A percentile compares a stretch with the other conserved stretches of the same genome.
phyloP scores from a whole-genome alignment of 2,797 vertebrate genomes.

The Enteromius viviparus region DNA sequence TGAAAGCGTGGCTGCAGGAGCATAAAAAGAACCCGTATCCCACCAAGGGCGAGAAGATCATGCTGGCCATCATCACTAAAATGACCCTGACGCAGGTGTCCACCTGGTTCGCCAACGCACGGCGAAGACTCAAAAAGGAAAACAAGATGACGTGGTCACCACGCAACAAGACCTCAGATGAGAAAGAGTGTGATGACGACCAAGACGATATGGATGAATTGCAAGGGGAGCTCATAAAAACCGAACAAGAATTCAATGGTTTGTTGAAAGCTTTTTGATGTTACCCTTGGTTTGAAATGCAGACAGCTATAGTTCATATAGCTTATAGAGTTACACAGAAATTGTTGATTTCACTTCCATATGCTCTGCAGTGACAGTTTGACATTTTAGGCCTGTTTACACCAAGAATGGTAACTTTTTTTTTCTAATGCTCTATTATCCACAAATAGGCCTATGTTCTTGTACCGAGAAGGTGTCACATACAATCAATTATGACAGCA shows the following conservation, averaged over 20 bases:
- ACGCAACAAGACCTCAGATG: conserved; percentile 90
- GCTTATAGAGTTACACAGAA: neutral
- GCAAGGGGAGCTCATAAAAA: conserved; percentile 85
- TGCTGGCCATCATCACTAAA: conserved; percentile 88
- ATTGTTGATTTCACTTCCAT: neutral
- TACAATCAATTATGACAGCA: neutral
- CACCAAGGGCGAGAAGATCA: conserved; percentile 90
- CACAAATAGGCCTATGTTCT: neutral
- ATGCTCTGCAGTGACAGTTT: neutral
- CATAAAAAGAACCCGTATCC: conserved; percentile 90
- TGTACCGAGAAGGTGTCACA: neutral
- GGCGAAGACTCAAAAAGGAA: conserved; percentile 91
- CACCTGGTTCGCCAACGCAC: conserved; percentile 93
- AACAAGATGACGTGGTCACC: conserved; percentile 95
- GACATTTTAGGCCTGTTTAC: neutral
- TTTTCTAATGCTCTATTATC: neutral
- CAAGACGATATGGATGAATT: conserved; percentile 85
- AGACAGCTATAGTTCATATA: neutral
- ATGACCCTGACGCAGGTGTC: conserved; percentile 95
- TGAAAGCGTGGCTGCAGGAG: conserved; percentile 89
- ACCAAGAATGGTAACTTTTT: neutral
- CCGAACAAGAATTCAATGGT: conserved; percentile 84
- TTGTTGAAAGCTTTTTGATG: conserved; percentile 64
- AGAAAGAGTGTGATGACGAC: conserved; percentile 89
- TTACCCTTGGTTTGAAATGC: conserved; percentile 49